These are phyloP conservation scores for Ormyrus pomaceus DNA, from an alignment of 2,888 invertebrate genomes.

Conservation along the genomic window DNA sequence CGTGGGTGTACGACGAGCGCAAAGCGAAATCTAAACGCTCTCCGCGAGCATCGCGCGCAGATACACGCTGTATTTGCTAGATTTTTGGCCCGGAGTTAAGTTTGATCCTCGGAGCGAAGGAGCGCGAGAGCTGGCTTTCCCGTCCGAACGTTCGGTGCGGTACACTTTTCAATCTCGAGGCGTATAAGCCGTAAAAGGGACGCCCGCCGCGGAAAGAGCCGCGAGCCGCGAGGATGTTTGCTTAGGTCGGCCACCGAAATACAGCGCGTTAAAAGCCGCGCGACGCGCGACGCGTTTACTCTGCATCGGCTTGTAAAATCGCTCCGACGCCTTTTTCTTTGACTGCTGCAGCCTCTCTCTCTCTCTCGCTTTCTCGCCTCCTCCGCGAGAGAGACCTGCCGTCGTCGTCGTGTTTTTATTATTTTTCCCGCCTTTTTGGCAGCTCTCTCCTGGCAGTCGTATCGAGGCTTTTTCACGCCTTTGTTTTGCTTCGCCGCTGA, in stretches of 20 bases:
- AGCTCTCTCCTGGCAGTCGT: not conserved
- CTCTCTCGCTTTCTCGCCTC: not conserved
- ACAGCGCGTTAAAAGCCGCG: conserved; percentile 63
- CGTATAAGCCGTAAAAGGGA: too few species aligned
- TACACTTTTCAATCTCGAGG: too few species aligned
- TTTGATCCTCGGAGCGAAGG: too few species aligned
- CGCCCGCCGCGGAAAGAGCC: not conserved
- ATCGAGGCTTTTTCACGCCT: not conserved
- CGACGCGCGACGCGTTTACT: conserved; percentile 20
- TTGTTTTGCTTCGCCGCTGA: conserved; percentile 16
- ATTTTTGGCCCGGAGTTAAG: too few species aligned
- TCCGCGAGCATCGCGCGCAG: too few species aligned
- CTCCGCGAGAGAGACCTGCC: too few species aligned
- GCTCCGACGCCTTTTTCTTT: conserved; percentile 1
- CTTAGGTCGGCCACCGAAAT: conserved; percentile 66
- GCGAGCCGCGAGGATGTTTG: conserved; percentile 59
- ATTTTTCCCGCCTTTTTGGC: not conserved
- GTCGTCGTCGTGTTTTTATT: conserved; percentile 10
- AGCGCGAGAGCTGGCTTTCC: too few species aligned
- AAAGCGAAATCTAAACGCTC: too few species aligned
- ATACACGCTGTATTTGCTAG: too few species aligned
- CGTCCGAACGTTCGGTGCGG: too few species aligned
- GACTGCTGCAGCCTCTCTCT: not conserved
- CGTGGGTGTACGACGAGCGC: not conserved
- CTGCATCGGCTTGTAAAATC: not conserved